A percentile compares a stretch with the other conserved stretches of the same genome.
These are phyloP conservation scores for Tadarida brasiliensis DNA, from an alignment of 2,797 vertebrate species.

Conservation along the genomic window DNA sequence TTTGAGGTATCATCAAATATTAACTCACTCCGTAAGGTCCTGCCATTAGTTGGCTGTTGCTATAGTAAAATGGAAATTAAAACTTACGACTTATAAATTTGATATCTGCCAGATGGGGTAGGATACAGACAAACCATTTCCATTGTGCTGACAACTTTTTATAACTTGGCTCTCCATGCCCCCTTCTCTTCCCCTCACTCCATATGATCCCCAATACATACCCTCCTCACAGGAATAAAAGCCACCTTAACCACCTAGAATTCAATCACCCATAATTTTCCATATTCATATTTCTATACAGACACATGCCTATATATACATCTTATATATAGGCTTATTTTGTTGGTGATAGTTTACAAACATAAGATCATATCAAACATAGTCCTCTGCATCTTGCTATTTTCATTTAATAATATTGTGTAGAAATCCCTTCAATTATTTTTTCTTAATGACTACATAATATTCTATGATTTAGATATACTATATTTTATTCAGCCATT, in stretches of 20 bases:
- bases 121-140: no score
- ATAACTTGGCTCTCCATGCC: conserved; percentile 1
- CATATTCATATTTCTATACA: neutral
- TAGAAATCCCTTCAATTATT: conserved; percentile 22
- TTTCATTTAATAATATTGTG: conserved; percentile 1
- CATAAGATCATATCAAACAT: neutral
- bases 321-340: neutral
- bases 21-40: conserved; percentile 36
- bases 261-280: neutral
- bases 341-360: conserved; percentile 5
- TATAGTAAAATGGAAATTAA: no score
- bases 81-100: no score
- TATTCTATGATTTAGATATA: conserved; percentile 2
- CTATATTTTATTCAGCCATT: neutral
- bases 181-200: neutral
- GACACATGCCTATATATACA: neutral
- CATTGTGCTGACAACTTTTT: no score
- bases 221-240: neutral
- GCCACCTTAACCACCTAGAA: neutral
- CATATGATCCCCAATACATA: no score
- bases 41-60: conserved; percentile 62
- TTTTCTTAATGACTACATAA: neutral
- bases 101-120: no score
- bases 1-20: conserved; percentile 42
- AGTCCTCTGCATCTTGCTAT: neutral